Percentiles rank a stretch among this genome's conserved stretches.
These are phyloP conservation scores for Zapornia atra DNA, from an alignment of 2,113 vertebrate species.

Conservation along the genomic window DNA sequence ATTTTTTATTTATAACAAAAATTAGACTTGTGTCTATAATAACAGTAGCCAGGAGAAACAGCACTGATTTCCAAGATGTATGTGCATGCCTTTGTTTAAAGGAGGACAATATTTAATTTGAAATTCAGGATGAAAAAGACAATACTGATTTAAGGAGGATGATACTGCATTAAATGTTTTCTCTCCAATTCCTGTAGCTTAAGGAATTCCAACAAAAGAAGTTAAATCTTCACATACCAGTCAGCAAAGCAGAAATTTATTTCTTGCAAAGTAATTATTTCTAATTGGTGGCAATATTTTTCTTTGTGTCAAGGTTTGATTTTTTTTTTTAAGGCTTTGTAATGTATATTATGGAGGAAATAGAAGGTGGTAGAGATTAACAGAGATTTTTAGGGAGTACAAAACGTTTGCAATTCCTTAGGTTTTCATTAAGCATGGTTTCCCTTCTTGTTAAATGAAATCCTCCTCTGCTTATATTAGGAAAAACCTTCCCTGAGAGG, in stretches of 20 bases:
- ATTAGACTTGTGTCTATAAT: not conserved
- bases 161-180: not conserved
- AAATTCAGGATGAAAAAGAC: constrained; percentile 10
- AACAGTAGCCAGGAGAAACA: not conserved
- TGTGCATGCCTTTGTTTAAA: not conserved
- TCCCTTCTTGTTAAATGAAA: not conserved
- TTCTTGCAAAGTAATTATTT: not conserved
- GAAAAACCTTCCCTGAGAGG: not conserved
- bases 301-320: not conserved
- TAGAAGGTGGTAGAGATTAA: not conserved
- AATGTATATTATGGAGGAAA: not conserved
- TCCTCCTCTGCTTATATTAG: not conserved
- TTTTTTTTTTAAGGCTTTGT: not conserved
- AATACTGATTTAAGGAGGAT: not conserved
- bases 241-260: not conserved
- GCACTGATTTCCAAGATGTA: not conserved
- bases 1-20: not conserved
- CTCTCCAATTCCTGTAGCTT: not conserved
- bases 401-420: not conserved
- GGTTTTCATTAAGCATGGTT: not conserved
- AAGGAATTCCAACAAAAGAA: not conserved
- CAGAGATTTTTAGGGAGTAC: not conserved
- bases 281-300: not conserved
- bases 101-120: not conserved
- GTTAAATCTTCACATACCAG: not conserved